Evolutionary conservation across 2,797 vertebrate species (phyloP), one percentile per base, ranked within the genome.

Genomic region (Smutsia temminckii): DNA sequence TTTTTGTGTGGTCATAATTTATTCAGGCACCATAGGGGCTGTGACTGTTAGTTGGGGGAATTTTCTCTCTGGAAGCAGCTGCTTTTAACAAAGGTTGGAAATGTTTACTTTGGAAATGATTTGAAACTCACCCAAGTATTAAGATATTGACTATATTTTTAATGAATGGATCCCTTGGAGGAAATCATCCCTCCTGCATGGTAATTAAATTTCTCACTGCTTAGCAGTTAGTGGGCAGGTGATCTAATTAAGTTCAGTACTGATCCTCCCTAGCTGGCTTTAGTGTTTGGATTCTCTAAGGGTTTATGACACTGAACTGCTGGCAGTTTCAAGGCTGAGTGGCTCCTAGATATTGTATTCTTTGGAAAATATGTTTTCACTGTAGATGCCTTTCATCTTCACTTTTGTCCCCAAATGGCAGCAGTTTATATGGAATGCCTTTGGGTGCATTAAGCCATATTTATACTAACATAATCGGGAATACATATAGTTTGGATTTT

Each of bases 271-370:
- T 10, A 27, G 20, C 37, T 51, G 17, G 21, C 10, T 92, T 92
- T 85, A 80, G 75, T 71, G 78, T 81, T 81, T 63, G 66, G 51
- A 81, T 71, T 69, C 86, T 92, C 69, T 71, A 53, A 80, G 53
- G 75, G 93, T 46, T 53, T 9, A 63, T n/a, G 88, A n/a, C 74
- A 85, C 49, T 13, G 34, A 71, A 37, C 57, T 84, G 53, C 69
- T 51, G 68, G 75, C 59, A 49, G 14, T 94, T 95, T 90, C 93
- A 80, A 97, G 94, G 90, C 51, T 3, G 14, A 69, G 25, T 49
- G 32, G 89, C 16, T 85, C 88, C 74, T 91, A 95, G 89, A 61
- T 89, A 86, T 77, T 96, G 85, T 74, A 68, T 88, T 84, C 29
- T 93, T 90, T 53, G 27, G 42, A 72, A 91, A 87, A 66, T 2